Base-by-base conservation (phyloP, 2,797 vertebrate genomes). In the Bufotes viridis region DNA sequence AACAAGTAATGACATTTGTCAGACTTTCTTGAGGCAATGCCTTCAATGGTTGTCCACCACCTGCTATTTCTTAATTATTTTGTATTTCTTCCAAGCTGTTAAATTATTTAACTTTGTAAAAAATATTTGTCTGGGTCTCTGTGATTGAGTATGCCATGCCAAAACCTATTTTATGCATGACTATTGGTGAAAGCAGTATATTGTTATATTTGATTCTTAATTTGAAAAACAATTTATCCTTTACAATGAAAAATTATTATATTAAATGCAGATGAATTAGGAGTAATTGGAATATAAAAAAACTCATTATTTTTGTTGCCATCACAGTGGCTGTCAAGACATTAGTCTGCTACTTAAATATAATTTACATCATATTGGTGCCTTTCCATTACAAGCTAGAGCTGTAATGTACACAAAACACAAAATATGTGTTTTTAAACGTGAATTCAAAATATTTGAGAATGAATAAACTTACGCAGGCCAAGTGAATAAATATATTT, bases 51-150 rank as follows among this genome's bases (percentile, higher is more conserved):
- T 65, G 79, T 49, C 34, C 67, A 65, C 61, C 80, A 81, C 80
- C 80, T 81, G 80, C 80, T 81, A 65, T 81, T 65, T 81, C 80
- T 81, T 81, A 81, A 81, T 81, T 81, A 60, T 81, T 81, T 61
- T 81, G 80, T 51, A 61, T 65, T 81, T 51, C 65, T 81, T 81
- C 80, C 80, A 81, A 81, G 80, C 60, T 65, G 61, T 81, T 51
- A 65, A 81, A 81, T 81, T 67, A 81, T 81, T 65, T 81, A 81
- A 81, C 80, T 81, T 81, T 65, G 79, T 81, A 67, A 81, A 49
- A 81, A 81, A 81, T 81, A 81, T 81, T 65, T 81, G n/a, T 42
- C 20, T 51, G 60, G 34, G 51, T 81, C 65, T 81, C 60, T 51
- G 49, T 65, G 80, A 65, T 65, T 65, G 61, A 51, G 61, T 67